A percentile compares a stretch with the other conserved stretches of the same genome.
Conservation (phyloP, 2,113 vertebrate species). For the Fulmarus glacialis region DNA sequence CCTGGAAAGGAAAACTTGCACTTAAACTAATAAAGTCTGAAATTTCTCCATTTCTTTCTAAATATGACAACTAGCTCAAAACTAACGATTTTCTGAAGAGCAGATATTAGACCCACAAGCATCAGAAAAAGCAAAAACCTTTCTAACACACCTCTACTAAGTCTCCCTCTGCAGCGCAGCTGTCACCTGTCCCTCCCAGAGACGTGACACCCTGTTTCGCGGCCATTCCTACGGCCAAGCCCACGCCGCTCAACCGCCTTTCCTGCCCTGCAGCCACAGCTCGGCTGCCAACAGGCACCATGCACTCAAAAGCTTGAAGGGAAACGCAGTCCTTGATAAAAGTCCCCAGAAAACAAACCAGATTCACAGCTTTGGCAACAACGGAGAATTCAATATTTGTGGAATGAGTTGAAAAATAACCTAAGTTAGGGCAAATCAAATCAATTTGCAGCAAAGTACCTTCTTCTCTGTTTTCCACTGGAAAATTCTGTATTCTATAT, state of each 20-base stretch:
- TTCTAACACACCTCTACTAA: background rate
- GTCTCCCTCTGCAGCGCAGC: accelerated
- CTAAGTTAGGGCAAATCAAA: background rate
- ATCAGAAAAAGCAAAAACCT: background rate
- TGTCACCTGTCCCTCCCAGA: too few relatives aligned
- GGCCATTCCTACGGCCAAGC: accelerated
- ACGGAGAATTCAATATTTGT: background rate
- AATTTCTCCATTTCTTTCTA: background rate
- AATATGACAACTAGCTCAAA: background rate
- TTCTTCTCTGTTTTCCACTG: background rate
- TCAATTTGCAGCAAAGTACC: background rate
- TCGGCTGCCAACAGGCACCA: background rate
- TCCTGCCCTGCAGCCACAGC: background rate
- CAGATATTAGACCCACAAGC: background rate
- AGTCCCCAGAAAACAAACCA: background rate
- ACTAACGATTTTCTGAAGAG: background rate
- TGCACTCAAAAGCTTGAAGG: background rate
- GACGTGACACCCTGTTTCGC: accelerated
- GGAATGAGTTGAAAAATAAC: background rate
- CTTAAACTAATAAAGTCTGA: background rate
- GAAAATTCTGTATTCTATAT: background rate
- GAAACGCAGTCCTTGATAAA: background rate
- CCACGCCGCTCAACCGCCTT: accelerated
- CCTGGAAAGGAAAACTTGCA: background rate
- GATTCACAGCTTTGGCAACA: background rate